Percentiles rank a stretch among this genome's conserved stretches.
Conservation (phyloP, 2,888 invertebrate species). For the Stegophylla sp. region DNA sequence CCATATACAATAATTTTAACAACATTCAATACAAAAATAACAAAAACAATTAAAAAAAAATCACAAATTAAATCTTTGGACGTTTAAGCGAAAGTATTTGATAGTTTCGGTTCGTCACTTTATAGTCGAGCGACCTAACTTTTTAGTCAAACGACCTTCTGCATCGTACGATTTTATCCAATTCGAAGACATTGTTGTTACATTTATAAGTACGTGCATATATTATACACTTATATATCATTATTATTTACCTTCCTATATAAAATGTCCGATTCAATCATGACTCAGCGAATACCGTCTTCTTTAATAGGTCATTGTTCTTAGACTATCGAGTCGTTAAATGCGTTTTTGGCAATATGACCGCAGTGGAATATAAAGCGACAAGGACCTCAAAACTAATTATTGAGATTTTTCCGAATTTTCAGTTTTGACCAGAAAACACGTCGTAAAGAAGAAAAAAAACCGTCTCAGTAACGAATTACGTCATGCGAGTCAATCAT, state of each 20-base stretch:
- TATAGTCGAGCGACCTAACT: constrained; percentile 22
- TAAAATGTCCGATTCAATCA: constrained; percentile 42
- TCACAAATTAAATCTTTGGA: constrained; percentile 3
- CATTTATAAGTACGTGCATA: background rate
- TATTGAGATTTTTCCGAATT: constrained; percentile 38
- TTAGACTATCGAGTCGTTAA: constrained; percentile 19
- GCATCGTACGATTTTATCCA: background rate
- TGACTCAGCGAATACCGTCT: constrained; percentile 33
- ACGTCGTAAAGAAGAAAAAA: background rate
- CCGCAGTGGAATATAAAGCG: background rate
- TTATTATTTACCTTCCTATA: constrained; percentile 21
- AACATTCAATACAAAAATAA: background rate
- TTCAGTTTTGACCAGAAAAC: constrained; percentile 14
- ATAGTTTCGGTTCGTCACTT: constrained; percentile 40
- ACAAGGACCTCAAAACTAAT: constrained; percentile 44
- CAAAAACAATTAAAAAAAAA: background rate
- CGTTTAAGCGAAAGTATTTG: constrained; percentile 37
- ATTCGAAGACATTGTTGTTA: constrained; percentile 32
- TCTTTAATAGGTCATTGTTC: constrained; percentile 53
- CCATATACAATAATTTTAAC: background rate
- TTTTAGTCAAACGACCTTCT: constrained; percentile 33
- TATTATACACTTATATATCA: background rate
- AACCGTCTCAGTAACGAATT: constrained; percentile 33
- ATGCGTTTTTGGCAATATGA: constrained; percentile 36
- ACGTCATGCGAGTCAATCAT: constrained; percentile 54